These are phyloP conservation scores for Caracal caracal DNA, from an alignment of 2,113 vertebrate genomes.

Conservation along the genomic window DNA sequence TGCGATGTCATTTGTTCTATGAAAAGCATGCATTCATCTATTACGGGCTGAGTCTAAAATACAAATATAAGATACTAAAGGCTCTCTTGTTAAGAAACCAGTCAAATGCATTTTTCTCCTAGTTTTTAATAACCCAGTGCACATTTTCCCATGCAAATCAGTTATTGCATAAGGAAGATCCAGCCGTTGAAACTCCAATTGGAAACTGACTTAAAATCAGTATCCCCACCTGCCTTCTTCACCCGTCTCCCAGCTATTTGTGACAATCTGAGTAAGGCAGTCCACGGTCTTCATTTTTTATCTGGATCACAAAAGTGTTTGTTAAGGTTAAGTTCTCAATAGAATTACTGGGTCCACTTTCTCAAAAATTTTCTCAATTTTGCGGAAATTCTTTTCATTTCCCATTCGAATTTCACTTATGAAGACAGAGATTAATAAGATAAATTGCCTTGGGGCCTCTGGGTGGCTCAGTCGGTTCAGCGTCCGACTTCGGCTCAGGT, in stretches of 20 bases:
- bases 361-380: background rate
- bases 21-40: conserved; percentile 62
- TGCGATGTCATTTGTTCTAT: conserved; percentile 64
- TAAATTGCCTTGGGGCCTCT: background rate
- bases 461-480: too few relatives aligned
- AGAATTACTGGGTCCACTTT: background rate
- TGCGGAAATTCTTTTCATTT: conserved; percentile 6
- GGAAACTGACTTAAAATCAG: conserved; percentile 46
- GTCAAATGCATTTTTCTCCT: background rate
- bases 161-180: conserved; percentile 53
- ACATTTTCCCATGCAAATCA: conserved; percentile 43
- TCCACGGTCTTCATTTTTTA: background rate
- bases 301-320: background rate
- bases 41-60: conserved; percentile 49
- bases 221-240: background rate
- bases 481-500: too few relatives aligned
- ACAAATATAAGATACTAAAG: conserved; percentile 58
- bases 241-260: background rate
- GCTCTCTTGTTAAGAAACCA: conserved; percentile 38
- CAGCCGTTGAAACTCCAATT: background rate
- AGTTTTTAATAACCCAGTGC: conserved; percentile 42
- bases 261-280: background rate
- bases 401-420: conserved; percentile 10
- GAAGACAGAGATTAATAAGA: background rate
- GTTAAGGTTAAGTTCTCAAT: background rate